Evolutionary conservation across 1,140 invertebrate genomes (phyloP).

Genomic region (Stratiolaelaps scimitus): DNA sequence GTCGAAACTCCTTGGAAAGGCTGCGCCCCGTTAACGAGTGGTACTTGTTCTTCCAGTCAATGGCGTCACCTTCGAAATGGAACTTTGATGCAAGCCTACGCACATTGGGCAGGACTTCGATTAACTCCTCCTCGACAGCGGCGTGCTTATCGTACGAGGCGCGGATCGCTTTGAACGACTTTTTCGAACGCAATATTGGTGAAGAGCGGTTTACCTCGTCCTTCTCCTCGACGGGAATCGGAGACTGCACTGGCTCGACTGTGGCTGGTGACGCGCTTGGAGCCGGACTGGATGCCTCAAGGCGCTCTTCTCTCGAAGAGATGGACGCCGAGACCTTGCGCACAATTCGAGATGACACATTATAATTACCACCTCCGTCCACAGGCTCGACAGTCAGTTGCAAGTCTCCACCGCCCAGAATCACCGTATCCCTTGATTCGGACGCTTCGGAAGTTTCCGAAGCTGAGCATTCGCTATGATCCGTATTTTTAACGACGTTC

Average conservation of each 20-base stretch:
- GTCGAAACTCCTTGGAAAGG: conserved; percentile 21
- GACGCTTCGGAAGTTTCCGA: background rate
- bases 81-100: conserved; percentile 18
- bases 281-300: background rate
- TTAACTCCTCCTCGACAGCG: conserved; percentile 20
- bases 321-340: conserved; percentile 14
- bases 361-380: too few relatives aligned
- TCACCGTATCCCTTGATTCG: conserved; percentile 17
- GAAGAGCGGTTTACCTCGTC: too few relatives aligned
- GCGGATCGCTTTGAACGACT: conserved; percentile 21
- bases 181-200: background rate
- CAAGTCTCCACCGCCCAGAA: conserved; percentile 16
- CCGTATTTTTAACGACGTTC: conserved; percentile 5
- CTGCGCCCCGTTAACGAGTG: conserved; percentile 17
- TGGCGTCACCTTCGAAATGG: background rate
- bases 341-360: too few relatives aligned
- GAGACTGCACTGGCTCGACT: background rate
- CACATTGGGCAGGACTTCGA: conserved; percentile 17
- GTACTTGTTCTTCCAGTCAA: conserved; percentile 25
- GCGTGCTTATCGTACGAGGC: background rate
- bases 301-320: conserved; percentile 25
- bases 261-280: background rate
- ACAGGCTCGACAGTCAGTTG: too few relatives aligned
- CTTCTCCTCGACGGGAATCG: too few relatives aligned
- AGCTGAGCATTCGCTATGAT: background rate